Conservation (phyloP, 2,113 vertebrate species). For the Triplophysa tibetana region DNA sequence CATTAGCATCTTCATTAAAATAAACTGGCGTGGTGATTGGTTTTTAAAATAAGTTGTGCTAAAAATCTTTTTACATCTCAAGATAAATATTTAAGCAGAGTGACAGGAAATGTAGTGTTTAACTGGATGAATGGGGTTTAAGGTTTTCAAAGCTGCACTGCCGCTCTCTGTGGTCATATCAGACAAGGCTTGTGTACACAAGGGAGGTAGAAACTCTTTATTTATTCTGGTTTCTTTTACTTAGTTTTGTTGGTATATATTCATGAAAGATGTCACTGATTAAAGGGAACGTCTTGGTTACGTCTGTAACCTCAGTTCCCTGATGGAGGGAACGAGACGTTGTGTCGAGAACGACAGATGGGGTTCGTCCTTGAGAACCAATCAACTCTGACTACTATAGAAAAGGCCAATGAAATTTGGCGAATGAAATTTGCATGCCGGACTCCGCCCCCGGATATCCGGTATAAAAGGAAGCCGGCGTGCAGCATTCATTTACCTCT, state of each 20-base stretch:
- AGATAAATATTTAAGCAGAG: constrained; percentile 46
- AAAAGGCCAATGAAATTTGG: no score
- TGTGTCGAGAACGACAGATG: no score
- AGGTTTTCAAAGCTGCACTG: constrained; percentile 31
- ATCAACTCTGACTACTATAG: no score
- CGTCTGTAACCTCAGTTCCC: no score
- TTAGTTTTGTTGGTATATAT: neutral
- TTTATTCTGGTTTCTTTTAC: neutral
- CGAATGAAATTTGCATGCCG: no score
- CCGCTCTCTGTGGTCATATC: neutral
- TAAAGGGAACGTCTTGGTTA: neutral
- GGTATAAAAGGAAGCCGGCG: no score
- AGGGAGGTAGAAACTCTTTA: neutral
- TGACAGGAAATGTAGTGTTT: constrained; percentile 45
- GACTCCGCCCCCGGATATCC: no score
- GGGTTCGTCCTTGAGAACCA: no score
- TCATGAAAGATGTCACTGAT: neutral
- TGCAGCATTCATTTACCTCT: no score
- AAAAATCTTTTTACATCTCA: constrained; percentile 12
- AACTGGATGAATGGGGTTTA: constrained; percentile 46
- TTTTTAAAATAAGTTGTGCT: neutral
- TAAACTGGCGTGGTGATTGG: constrained; percentile 1
- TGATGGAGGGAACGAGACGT: no score
- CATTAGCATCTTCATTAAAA: constrained; percentile 8
- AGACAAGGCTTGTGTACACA: neutral